Evolutionary conservation across 2,888 invertebrate genomes (phyloP).

Genomic region (Drosophila tripunctata): DNA sequence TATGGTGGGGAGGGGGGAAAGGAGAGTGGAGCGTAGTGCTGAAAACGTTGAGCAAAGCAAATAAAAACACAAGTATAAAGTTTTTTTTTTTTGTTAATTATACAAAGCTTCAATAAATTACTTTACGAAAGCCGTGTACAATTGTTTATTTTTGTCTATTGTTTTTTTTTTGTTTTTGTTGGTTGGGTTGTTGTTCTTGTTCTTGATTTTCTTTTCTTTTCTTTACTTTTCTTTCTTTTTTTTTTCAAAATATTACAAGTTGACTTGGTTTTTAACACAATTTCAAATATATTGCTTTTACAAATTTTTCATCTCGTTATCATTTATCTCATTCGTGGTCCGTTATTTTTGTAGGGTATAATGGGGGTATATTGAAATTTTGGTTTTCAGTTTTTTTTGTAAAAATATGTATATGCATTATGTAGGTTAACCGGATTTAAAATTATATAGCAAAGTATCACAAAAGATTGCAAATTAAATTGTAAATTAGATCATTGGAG

Average conservation of each 20-base stretch:
- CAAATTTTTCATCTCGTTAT: conserved; percentile 37
- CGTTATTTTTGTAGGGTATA: no score
- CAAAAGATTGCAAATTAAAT: conserved; percentile 83
- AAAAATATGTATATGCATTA: conserved; percentile 52
- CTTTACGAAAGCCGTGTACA: conserved; percentile 75
- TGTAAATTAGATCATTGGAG: conserved; percentile 75
- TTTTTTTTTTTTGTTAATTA: conserved; percentile 66
- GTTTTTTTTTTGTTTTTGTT: conserved; percentile 70
- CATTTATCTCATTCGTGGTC: conserved; percentile 45
- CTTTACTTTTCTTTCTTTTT: conserved; percentile 24
- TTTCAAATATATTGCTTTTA: conserved; percentile 57
- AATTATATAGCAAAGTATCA: conserved; percentile 81
- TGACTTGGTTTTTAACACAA: conserved; percentile 60
- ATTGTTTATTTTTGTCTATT: conserved; percentile 72
- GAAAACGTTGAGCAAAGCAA: conserved; percentile 43
- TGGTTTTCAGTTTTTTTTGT: conserved; percentile 22
- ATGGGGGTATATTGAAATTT: conserved; percentile 8
- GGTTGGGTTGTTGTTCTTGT: conserved; percentile 51
- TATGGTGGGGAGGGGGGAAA: not conserved
- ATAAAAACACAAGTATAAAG: conserved; percentile 69
- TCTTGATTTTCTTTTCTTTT: conserved; percentile 29
- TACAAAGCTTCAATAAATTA: conserved; percentile 75
- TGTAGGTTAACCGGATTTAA: conserved; percentile 63
- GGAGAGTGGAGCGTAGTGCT: not conserved
- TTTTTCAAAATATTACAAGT: conserved; percentile 53